Evolutionary conservation across 2,888 invertebrate species (phyloP), one percentile per base, ranked within the genome.

Genomic region (Hedychridium roseum): DNA sequence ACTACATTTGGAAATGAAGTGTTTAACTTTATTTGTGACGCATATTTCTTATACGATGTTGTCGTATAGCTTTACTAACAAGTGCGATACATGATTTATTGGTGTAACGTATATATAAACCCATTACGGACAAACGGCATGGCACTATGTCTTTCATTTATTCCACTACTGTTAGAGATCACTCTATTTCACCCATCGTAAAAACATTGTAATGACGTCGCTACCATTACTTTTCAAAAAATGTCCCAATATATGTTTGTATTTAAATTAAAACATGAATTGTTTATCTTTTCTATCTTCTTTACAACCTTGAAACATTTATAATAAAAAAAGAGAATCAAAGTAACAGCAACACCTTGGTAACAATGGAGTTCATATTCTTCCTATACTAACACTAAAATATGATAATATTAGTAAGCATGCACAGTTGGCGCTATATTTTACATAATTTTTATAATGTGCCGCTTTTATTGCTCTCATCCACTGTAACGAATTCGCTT

Each of bases 41-140:
- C 39, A 27, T 15, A 16, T 12, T 17, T 27, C 18, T 35, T 7
- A 9, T 2, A 21, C 5, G n/a, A 20, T 31, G 62, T 71, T 67
- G 71, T 72, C 65, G 58, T 76, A 73, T 71, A 74, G 66, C 66
- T 70, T 59, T 54, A 43, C 73, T 74, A 75, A 77, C 75, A 70
- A 72, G 70, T 73, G 73, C 68, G 62, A 65, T 70, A 64, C 60
- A 63, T 51, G 71, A 60, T 63, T 68, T 57, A 57, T 23, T 57
- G 18, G 64, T 48, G 27, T 43, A 44, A 62, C 46, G 40, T 43
- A 43, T 57, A n/a, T n/a, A 40, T 35, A 36, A 57, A 43, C 21
- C 27, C 17, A 28, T 47, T 50, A 34, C 49, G 50, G 21, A 31
- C 20, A 51, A 46, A 54, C 51, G 46, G 50, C 45, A 48, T 40